Conservation (phyloP, 2,113 vertebrate species). For the Pao palembangensis region DNA sequence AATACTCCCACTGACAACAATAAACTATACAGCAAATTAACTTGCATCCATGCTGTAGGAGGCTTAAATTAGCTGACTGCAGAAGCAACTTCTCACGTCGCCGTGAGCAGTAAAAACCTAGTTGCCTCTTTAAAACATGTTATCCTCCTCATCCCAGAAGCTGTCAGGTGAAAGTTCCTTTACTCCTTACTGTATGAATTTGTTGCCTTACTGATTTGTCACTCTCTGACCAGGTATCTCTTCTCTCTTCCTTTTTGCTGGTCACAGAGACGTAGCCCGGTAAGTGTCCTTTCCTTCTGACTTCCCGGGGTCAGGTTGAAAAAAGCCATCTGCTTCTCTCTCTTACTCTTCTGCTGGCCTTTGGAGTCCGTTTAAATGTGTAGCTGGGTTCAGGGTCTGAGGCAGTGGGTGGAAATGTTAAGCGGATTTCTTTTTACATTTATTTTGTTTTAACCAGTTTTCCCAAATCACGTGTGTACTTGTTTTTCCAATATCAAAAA, state of each 20-base stretch:
- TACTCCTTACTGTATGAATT: conserved; percentile 29
- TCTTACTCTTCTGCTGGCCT: conserved; percentile 23
- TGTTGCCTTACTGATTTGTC: conserved; percentile 84
- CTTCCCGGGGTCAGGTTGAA: conserved; percentile 24
- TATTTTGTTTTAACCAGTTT: not conserved
- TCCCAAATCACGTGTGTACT: not conserved
- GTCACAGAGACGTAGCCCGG: conserved; percentile 98
- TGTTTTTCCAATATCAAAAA: conserved; percentile 14
- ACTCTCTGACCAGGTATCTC: conserved; percentile 97
- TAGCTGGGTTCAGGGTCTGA: conserved; percentile 1
- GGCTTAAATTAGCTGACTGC: too few relatives aligned
- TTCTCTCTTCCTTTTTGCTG: conserved; percentile 99
- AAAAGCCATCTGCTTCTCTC: conserved; percentile 10
- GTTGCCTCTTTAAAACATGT: not conserved
- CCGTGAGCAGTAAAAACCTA: not conserved
- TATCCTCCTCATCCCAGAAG: conserved; percentile 3
- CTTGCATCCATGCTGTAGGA: too few relatives aligned
- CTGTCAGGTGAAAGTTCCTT: conserved; percentile 3
- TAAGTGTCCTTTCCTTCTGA: conserved; percentile 75
- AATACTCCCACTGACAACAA: not conserved
- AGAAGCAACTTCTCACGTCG: too few relatives aligned
- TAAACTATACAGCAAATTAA: too few relatives aligned
- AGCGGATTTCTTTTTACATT: conserved; percentile 3
- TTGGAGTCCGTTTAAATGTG: not conserved
- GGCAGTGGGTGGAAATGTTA: not conserved